Evolutionary conservation across 1,140 invertebrate species (phyloP), one percentile per base, ranked within the genome.

Genomic region (Pseudomyrmex concolor): DNA sequence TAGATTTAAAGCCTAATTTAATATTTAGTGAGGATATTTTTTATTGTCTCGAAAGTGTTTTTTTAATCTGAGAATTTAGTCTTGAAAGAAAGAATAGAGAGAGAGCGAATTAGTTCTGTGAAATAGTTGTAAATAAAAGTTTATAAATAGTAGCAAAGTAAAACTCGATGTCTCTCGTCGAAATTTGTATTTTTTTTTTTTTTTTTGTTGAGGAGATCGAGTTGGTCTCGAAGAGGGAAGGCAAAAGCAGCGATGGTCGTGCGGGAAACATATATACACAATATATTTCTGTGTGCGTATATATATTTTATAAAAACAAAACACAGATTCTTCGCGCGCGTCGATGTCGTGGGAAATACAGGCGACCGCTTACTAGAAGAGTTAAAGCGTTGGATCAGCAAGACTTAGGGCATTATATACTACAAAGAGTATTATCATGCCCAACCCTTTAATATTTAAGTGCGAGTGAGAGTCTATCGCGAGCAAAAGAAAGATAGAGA

Each of bases 361-460:
- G 34, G 91, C 82, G 89, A 91, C 86, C 88, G 90, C 92, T 93
- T 91, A 91, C 90, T 34, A 76, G 88, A 89, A 91, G 90, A 92
- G 92, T 88, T 91, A 92, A 92, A 92, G 90, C 89, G 93, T 92
- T 93, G 92, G 93, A 94, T 93, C 93, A 94, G 93, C 93, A 94
- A 94, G 93, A 94, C 94, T 94, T 94, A 93, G 93, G 93, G 93
- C 94, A 94, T 94, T 94, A 94, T 94, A 94, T 34, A 34, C 86
- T 94, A 94, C 91, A 91, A 85, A 92, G 93, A 94, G 93, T 94
- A 94, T 93, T 94, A 94, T 94, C 89, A 92, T 94, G 93, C 93
- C 94, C 94, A 94, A 94, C 92, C 91, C 90, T 93, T 94, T 94
- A 94, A 94, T 93, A 93, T 93, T 93, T 94, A 94, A 94, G 93